Evolutionary conservation across 2,888 invertebrate species (phyloP), one percentile per base, ranked within the genome.

Genomic region (Erpobdella octoculata): DNA sequence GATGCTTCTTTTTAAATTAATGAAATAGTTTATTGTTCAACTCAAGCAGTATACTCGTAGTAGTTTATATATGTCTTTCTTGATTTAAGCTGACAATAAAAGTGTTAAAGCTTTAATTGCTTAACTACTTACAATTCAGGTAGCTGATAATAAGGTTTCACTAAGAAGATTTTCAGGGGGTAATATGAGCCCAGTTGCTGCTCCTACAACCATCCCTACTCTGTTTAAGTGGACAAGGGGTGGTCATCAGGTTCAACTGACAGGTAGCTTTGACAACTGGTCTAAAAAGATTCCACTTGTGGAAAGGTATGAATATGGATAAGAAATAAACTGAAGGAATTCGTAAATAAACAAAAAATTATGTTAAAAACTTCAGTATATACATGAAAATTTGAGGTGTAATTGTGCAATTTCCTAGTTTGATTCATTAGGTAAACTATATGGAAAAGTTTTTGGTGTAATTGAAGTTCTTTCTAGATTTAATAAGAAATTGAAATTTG

Each of bases 211-310:
- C n/a, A 53, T 71, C 31, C 71, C 71, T 25, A 71, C 71, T 15
- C 48, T 71, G 28, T 71, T 71, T 61, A 66, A 41, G 25, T 71
- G 71, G 71, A 67, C 66, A 6, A 62, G 41, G 46, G 71, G 67
- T 25, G 71, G 67, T n/a, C 48, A 59, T 28, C 36, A 21, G 3
- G 67, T 71, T 18, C 36, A 36, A 9, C 36, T 71, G 28, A 67
- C 59, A 41, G 71, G 71, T 21, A 71, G 67, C 38, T 71, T 71
- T 28, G 71, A 71, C 35, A 41, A 35, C 37, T 71, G 71, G 71
- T 38, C 35, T 8, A 38, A 53, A 8, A 46, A 33, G 15, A 71
- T 71, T 38, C 71, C 71, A 37, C 18, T 71, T 35, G 58, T 67
- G 33, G 25, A n/a, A 18, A 59, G 71, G 71, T 66, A 28, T 18